These are phyloP conservation scores for Parelbella ahira DNA, from an alignment of 2,888 invertebrate species.

Conservation along the genomic window DNA sequence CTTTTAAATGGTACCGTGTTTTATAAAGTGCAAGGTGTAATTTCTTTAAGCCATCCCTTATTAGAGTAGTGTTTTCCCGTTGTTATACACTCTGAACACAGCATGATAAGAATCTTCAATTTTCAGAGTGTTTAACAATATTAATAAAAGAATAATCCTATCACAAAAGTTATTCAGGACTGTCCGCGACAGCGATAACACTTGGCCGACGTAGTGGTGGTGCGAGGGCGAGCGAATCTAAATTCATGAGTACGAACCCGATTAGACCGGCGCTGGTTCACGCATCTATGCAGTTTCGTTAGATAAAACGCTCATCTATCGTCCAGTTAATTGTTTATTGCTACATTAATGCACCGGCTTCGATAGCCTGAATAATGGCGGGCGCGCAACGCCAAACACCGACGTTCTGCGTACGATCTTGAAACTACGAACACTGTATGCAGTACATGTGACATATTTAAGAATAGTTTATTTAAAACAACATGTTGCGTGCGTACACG, in stretches of 20 bases:
- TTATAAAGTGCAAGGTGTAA: too few species aligned
- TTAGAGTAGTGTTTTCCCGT: too few species aligned
- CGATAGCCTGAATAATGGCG: slow-evolving; percentile 25
- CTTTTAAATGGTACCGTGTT: too few species aligned
- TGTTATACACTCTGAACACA: too few species aligned
- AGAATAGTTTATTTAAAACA: too few species aligned
- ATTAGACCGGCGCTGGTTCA: slow-evolving; percentile 52
- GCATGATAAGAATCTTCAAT: too few species aligned
- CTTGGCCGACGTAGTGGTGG: slow-evolving; percentile 12
- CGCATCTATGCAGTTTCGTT: slow-evolving; percentile 41
- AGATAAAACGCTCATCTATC: slow-evolving; percentile 46
- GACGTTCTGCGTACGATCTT: slow-evolving; percentile 15
- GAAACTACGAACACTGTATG: slow-evolving; percentile 9
- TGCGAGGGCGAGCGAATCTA: slow-evolving; percentile 42
- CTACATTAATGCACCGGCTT: slow-evolving; percentile 41
- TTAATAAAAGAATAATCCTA: too few species aligned
- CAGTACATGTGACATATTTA: not conserved
- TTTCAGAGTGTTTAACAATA: too few species aligned
- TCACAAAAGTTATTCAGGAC: too few species aligned
- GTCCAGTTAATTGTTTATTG: slow-evolving; percentile 38
- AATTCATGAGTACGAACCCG: slow-evolving; percentile 57
- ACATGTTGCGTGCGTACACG: slow-evolving; percentile 1
- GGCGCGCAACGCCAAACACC: slow-evolving; percentile 18
- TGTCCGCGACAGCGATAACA: not conserved
- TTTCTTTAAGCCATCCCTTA: too few species aligned